Evolutionary conservation across 2,888 invertebrate genomes (phyloP), one percentile per base, ranked within the genome.

Genomic region (Drosophila pseudotakahashii): DNA sequence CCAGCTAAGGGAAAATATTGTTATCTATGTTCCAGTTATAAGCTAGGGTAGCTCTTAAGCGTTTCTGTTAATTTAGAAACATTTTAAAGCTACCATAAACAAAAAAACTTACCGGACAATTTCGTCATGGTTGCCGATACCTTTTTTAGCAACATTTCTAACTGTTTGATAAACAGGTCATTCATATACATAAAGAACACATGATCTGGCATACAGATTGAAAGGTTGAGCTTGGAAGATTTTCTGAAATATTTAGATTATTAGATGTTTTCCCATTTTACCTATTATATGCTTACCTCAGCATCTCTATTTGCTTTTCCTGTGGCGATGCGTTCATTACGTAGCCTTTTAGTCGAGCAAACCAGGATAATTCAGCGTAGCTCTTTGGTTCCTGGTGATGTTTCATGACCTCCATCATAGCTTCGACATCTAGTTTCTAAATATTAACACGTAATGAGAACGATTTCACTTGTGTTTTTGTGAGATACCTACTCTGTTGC

Each of bases 121-220:
- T 19, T 63, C 2, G 37, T 41, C 34, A 90, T 67, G 0, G 84
- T 77, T 0, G 75, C 42, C 0, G 76, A 54, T 5, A 81, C 79
- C 61, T 82, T 89, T 48, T 88, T 89, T 7, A 91, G 42, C 3
- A 90, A 13, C 23, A 85, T 63, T 52, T 90, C 74, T 10, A 91
- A 67, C 67, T 91, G 89, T 44, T 82, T 88, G 0, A 91, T 50
- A 23, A 91, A 89, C 53, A 91, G 72, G 16, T 91, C 87, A 69
- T 89, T 92, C 2, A 75, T 48, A 54, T 91, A 91, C 59, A 82
- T 77, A 10, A 90, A 44, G 3, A 91, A 58, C 0, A 92, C 91
- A 36, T 89, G 81, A 79, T 92, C 92, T 0, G 92, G 92, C 13
- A 89, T 83, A 52, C 91, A 91, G 64, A 76, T 89, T 0, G 75